Percentiles rank a stretch among this genome's conserved stretches.
phyloP scores from a whole-genome alignment of 2,888 invertebrate species.

The Lysandra coridon region DNA sequence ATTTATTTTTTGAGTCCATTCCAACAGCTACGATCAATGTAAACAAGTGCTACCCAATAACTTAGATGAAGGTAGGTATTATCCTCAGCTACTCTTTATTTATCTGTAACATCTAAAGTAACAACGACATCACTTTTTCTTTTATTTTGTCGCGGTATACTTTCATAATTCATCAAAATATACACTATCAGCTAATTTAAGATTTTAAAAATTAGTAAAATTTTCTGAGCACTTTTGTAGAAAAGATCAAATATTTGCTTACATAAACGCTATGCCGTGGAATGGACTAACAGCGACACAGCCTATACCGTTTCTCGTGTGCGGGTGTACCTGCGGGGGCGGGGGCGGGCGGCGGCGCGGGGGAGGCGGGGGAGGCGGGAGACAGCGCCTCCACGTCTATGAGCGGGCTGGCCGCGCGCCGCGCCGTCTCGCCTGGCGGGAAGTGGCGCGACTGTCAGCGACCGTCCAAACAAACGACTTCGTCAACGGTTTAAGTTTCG shows the following conservation, averaged over 20 bases:
- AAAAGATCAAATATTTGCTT: not conserved
- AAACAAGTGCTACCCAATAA: not conserved
- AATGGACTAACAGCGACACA: conserved; percentile 25
- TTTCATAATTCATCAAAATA: not conserved
- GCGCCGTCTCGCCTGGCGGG: conserved; percentile 83
- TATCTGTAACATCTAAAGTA: not conserved
- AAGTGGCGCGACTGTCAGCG: conserved; percentile 46
- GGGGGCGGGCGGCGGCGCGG: conserved; percentile 61
- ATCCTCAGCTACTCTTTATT: not conserved
- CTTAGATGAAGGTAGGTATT: not conserved
- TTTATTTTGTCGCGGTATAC: not conserved
- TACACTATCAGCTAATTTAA: not conserved
- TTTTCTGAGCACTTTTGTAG: not conserved
- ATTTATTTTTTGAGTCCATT: not conserved
- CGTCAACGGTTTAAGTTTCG: conserved; percentile 47
- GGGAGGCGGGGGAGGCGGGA: conserved; percentile 75
- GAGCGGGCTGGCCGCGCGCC: conserved; percentile 83
- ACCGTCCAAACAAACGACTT: conserved; percentile 42
- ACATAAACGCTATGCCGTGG: not conserved
- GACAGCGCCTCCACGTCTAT: conserved; percentile 85
- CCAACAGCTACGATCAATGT: conserved; percentile 7
- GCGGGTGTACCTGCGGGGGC: conserved; percentile 81
- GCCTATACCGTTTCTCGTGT: conserved; percentile 69
- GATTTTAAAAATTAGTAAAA: no score
- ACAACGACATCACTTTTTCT: not conserved